Percentiles rank a stretch among this genome's conserved stretches.
phyloP scores from a whole-genome alignment of 2,888 invertebrate species.

The Ganaspis brasiliensis region DNA sequence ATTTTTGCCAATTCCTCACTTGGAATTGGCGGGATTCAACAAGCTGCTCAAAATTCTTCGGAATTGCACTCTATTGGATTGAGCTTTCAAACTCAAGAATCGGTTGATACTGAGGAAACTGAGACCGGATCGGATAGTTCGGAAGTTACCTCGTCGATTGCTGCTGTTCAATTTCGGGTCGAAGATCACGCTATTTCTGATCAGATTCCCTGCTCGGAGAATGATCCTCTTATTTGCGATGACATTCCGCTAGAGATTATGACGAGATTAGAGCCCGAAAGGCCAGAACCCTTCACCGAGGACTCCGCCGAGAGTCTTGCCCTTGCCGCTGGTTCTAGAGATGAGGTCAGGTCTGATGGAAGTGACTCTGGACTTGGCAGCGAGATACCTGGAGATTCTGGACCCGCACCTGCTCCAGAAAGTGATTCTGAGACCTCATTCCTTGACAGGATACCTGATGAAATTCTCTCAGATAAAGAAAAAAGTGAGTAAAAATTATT shows the following conservation, averaged over 20 bases:
- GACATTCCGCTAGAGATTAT: constrained; percentile 67
- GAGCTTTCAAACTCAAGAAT: constrained; percentile 24
- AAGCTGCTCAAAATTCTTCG: constrained; percentile 34
- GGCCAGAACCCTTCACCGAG: constrained; percentile 76
- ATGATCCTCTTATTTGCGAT: constrained; percentile 68
- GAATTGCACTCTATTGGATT: constrained; percentile 57
- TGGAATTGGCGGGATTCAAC: constrained; percentile 1
- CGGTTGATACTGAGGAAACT: constrained; percentile 62
- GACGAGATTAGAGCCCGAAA: constrained; percentile 73
- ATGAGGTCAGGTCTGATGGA: constrained; percentile 86
- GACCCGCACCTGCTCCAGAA: constrained; percentile 77
- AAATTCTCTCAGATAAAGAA: constrained; percentile 77
- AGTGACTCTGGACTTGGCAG: constrained; percentile 92
- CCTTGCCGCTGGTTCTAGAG: constrained; percentile 72
- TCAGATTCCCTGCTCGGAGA: constrained; percentile 65
- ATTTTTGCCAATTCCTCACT: constrained; percentile 49
- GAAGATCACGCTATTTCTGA: constrained; percentile 63
- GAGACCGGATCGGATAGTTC: constrained; percentile 75
- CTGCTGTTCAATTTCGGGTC: constrained; percentile 56
- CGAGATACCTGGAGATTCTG: constrained; percentile 85
- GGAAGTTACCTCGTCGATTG: constrained; percentile 65
- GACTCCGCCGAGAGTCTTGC: constrained; percentile 78
- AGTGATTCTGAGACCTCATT: constrained; percentile 83
- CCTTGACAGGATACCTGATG: constrained; percentile 80
- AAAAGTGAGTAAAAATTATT: constrained; percentile 69